Evolutionary conservation across 2,797 vertebrate species (phyloP), one percentile per base, ranked within the genome.

Genomic region (Sitta carolinensis): DNA sequence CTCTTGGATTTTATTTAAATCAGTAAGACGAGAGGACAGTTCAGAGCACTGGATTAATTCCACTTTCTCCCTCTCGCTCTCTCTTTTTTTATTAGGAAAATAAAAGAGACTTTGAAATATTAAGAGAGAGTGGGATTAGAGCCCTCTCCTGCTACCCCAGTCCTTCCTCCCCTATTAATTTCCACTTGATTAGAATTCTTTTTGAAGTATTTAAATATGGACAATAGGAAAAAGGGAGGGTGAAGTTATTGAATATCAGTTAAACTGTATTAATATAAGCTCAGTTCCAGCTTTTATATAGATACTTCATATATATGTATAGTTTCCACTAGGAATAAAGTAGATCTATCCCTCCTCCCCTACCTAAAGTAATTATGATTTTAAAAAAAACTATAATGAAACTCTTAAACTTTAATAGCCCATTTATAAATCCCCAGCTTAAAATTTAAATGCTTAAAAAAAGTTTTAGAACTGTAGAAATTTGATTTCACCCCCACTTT

Each of bases 61-160:
- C 91, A 98, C 98, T 98, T 97, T 96, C 92, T 98, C 97, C 95
- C 95, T 97, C 93, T 97, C 92, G 9, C 95, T 97, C 96, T 95
- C 52, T 70, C 93, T 92, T 95, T 97, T 99, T 96, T 99, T 99
- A 99, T 99, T 99, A 98, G 97, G 98, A 98, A 99, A 99, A 99
- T 99, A 99, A 99, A 99, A 99, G 98, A 98, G 98, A 99, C 99
- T 99, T 99, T 99, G 99, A 99, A 99, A 99, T 99, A 99, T 99
- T 98, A 98, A 99, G 98, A 99, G 99, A 99, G 99, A 99, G 99
- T 97, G 96, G 99, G 99, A 99, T 99, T 99, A 99, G 98, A 99
- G 98, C 98, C 98, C 98, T 99, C 98, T 99, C 98, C 98, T 98
- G 98, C 98, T 98, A 98, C 98, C 98, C 99, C 97, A 98, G 98